Conservation (phyloP, 2,888 invertebrate species). For the Melanotus villosus region DNA sequence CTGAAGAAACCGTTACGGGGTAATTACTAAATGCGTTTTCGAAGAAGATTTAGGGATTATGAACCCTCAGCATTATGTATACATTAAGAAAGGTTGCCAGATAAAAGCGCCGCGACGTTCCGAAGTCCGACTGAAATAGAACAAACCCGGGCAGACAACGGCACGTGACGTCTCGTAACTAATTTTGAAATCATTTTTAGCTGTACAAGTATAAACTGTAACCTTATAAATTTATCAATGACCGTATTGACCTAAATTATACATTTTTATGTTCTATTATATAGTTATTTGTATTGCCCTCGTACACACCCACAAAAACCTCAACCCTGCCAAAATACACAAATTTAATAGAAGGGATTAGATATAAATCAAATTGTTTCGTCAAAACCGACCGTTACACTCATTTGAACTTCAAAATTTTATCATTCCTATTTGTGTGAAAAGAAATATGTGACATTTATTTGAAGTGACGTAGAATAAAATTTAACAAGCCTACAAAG, state of each 20-base stretch:
- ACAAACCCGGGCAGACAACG: slow-evolving; percentile 45
- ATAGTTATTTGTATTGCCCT: background rate
- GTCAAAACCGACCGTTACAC: too few relatives aligned
- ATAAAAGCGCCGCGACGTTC: slow-evolving; percentile 32
- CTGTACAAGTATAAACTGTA: slow-evolving; percentile 13
- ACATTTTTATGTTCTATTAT: too few relatives aligned
- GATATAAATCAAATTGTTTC: too few relatives aligned
- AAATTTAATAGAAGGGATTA: too few relatives aligned
- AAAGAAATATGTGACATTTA: slow-evolving; percentile 12
- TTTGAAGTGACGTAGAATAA: slow-evolving; percentile 1
- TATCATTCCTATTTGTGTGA: too few relatives aligned
- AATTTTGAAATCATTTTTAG: slow-evolving; percentile 42
- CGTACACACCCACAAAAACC: too few relatives aligned
- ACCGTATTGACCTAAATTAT: slow-evolving; percentile 11
- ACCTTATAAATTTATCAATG: background rate
- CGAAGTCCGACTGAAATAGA: slow-evolving; percentile 39
- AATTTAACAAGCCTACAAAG: slow-evolving; percentile 4
- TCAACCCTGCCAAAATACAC: too few relatives aligned
- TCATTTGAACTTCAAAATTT: too few relatives aligned
- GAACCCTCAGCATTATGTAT: slow-evolving; percentile 7
- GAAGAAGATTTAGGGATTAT: background rate
- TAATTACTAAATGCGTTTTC: background rate
- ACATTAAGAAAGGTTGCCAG: slow-evolving; percentile 26
- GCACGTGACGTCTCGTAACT: slow-evolving; percentile 43
- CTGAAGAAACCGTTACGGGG: background rate